Evolutionary conservation across 2,888 invertebrate species (phyloP), one percentile per base, ranked within the genome.

Genomic region (Dynastes hyllus): DNA sequence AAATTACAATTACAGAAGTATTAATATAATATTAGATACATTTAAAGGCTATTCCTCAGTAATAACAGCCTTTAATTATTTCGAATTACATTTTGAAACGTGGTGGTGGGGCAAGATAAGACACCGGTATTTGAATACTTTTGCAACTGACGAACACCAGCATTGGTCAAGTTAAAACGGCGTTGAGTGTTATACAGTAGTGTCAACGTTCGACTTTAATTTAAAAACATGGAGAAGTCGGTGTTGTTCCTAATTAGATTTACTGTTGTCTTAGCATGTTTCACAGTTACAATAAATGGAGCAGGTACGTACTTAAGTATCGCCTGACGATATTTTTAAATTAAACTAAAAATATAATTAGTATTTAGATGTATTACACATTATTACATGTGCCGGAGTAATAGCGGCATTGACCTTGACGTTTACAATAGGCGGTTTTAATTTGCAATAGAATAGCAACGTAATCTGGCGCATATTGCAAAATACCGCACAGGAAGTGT

Each of bases 131-230:
- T 32, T 22, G 16, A 29, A 5, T 63, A 27, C 29, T 63, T 63
- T 63, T 32, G 29, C 3, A 4, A 32, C 9, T 32, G 13, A 32
- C 29, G 13, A 27, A 22, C 63, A 29, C 29, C 13, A 63, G 13
- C 27, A 63, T 9, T 63, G 32, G 63, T 63, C 29, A 63, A 61
- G 61, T 61, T 61, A 11, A 61, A 61, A 61, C 61, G 37, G 37
- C 3, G 22, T 1, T 11, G 27, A 4, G 22, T 2, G 45, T 11
- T 22, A 58, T 58, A 22, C 22, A 22, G 22, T 32, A 63, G 11
- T 32, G 55, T 55, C 55, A 55, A 55, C 55, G 29, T 32, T 32
- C 8, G 63, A 3, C 29, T n/a, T 13, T 29, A 63, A 32, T 6
- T 63, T 9, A 32, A 22, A 29, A 61, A 11, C 1, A 61, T 61